Evolutionary conservation across 2,113 vertebrate genomes (phyloP).

Genomic region (Camarhynchus parvulus): DNA sequence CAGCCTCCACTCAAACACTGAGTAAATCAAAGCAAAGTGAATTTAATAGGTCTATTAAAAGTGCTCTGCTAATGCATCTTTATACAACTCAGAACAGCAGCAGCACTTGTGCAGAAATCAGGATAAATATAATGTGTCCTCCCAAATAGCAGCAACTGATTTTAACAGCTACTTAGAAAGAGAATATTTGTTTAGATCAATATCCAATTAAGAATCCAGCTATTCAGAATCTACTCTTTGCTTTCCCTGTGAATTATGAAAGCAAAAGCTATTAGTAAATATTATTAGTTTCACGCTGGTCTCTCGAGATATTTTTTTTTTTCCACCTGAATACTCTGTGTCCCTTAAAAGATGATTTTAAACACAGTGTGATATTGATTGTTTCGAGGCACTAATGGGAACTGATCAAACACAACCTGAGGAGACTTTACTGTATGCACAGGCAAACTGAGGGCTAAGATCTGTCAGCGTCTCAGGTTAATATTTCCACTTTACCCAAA

Average conservation of each 20-base stretch:
- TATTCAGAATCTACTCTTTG: slow-evolving; percentile 41
- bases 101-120: slow-evolving; percentile 31
- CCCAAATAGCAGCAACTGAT: slow-evolving; percentile 55
- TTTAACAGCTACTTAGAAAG: slow-evolving; percentile 48
- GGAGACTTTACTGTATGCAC: slow-evolving; percentile 14
- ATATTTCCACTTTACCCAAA: slow-evolving; percentile 17
- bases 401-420: slow-evolving; percentile 31
- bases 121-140: slow-evolving; percentile 61
- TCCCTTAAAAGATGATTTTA: slow-evolving; percentile 64
- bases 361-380: slow-evolving; percentile 70
- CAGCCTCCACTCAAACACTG: not conserved
- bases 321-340: slow-evolving; percentile 54
- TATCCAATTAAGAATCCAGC: slow-evolving; percentile 69
- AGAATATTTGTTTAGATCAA: slow-evolving; percentile 74
- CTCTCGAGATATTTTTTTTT: slow-evolving; percentile 52
- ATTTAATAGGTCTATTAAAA: slow-evolving; percentile 64
- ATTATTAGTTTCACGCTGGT: slow-evolving; percentile 73
- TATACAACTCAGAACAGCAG: not conserved
- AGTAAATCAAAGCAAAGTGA: slow-evolving; percentile 53
- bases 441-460: not conserved
- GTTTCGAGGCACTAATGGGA: slow-evolving; percentile 31
- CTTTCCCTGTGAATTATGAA: slow-evolving; percentile 63
- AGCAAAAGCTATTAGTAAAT: slow-evolving; percentile 69
- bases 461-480: not conserved
- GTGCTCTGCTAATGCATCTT: slow-evolving; percentile 33